phyloP scores from a whole-genome alignment of 2,797 vertebrate genomes.

The Phoeniculus purpureus region DNA sequence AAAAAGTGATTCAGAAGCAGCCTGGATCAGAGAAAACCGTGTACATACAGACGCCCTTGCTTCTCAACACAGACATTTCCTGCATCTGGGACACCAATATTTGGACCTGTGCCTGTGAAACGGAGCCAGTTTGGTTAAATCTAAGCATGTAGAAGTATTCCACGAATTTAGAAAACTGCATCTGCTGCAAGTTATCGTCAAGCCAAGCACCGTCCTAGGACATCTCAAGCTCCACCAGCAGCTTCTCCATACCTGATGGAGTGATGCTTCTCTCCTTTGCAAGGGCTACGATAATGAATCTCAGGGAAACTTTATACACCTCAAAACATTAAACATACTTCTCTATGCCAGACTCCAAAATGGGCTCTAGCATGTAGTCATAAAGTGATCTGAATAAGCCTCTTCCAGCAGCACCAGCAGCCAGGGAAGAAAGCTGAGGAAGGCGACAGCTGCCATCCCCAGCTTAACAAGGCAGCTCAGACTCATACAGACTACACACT shows the following conservation, averaged over 20 bases:
- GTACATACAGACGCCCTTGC: not conserved
- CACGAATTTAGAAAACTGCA: not conserved
- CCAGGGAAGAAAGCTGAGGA: not conserved
- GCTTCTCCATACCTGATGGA: not conserved
- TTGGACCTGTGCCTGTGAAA: not conserved
- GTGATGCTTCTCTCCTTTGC: not conserved
- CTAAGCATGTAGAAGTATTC: not conserved
- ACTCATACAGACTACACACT: not conserved
- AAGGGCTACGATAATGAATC: not conserved
- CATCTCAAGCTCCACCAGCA: not conserved
- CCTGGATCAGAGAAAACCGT: not conserved
- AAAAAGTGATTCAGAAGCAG: slow-evolving; percentile 25
- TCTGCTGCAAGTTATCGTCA: not conserved
- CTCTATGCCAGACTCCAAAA: slow-evolving; percentile 13
- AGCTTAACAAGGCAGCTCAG: slow-evolving; percentile 1
- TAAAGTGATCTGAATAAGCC: not conserved
- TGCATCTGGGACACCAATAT: not conserved
- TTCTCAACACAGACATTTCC: not conserved
- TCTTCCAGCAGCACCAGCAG: not conserved
- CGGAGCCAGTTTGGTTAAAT: not conserved
- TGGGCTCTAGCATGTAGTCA: not conserved
- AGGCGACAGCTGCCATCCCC: not conserved
- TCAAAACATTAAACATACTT: not conserved
- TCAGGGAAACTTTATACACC: not conserved
- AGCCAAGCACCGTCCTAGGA: not conserved